These are phyloP conservation scores for Rambutsinella grinnellia DNA, from an alignment of 2,888 invertebrate genomes.

Conservation along the genomic window DNA sequence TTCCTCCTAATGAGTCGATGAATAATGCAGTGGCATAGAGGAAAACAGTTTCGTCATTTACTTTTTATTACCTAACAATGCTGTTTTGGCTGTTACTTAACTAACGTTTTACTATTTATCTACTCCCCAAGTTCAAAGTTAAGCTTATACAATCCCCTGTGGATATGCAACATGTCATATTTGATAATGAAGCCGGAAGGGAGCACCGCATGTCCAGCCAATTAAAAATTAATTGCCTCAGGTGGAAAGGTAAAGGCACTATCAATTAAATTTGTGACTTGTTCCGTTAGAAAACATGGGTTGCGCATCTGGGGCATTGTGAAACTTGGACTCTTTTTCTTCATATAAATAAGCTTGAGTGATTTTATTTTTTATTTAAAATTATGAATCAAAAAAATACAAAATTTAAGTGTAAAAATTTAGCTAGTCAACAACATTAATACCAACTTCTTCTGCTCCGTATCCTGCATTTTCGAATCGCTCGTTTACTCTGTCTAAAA, in stretches of 20 bases:
- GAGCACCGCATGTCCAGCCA: too few relatives aligned
- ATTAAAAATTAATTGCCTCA: too few relatives aligned
- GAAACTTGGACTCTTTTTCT: too few relatives aligned
- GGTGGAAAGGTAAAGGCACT: too few relatives aligned
- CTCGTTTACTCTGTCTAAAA: constrained; percentile 37
- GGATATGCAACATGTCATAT: too few relatives aligned
- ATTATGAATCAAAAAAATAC: not conserved
- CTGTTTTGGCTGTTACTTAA: not conserved
- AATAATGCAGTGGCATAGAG: not conserved
- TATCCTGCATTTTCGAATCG: constrained; percentile 22
- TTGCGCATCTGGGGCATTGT: too few relatives aligned
- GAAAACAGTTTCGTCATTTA: not conserved
- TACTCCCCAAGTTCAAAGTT: not conserved
- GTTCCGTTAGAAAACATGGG: too few relatives aligned
- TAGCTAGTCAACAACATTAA: not conserved
- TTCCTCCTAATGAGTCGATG: not conserved
- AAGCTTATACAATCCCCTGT: too few relatives aligned
- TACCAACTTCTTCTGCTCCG: constrained; percentile 25
- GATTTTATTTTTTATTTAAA: not conserved
- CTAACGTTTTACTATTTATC: not conserved
- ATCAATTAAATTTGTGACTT: too few relatives aligned
- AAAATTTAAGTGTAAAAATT: not conserved
- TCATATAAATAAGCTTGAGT: too few relatives aligned
- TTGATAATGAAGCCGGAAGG: too few relatives aligned
- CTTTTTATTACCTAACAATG: not conserved